Base-by-base conservation (phyloP, 2,888 invertebrate genomes). In the Sialis fuliginosa region DNA sequence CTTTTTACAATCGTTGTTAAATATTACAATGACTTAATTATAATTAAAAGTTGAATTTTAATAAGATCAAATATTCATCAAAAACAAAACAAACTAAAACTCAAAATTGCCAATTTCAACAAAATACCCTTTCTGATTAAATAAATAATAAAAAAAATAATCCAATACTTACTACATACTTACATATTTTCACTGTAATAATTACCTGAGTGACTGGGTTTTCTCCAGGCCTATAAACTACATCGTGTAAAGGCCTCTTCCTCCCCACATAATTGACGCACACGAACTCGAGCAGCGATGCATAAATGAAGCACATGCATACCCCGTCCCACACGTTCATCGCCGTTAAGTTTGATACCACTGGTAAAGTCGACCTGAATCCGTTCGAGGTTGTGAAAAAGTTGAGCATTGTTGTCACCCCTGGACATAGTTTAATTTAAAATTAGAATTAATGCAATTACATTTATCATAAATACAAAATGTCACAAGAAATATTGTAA, bases 291-390 rank as follows among this genome's bases (percentile, higher is more conserved):
- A 92, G 75, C 49, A 92, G 75, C 46, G 90, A 90, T 50, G 91
- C 91, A 71, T 92, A 92, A 65, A 92, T 92, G 75, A 92, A 92
- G 68, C 90, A 91, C 91, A 91, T 91, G 67, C 91, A 91, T 53
- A 92, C 92, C 50, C 91, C 91, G 65, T 92, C 92, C 92, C 92
- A 92, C 45, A 92, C 88, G 70, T 92, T 92, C 91, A 92, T 92
- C 41, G 92, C 92, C 47, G 90, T 90, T 58, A 92, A 68, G 67
- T 92, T 91, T 47, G 91, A 91, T 52, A 92, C 92, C 56, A 92
- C 91, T 22, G 92, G 92, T 60, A 92, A 72, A 45, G 90, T 91
- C 58, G 87, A 86, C 61, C 89, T 82, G 70, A 89, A 89, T 59
- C 88, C 87, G 64, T 88, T 89, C 57, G 89, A 89, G 62, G 91